phyloP scores from a whole-genome alignment of 1,140 invertebrate species.

The Battus philenor region DNA sequence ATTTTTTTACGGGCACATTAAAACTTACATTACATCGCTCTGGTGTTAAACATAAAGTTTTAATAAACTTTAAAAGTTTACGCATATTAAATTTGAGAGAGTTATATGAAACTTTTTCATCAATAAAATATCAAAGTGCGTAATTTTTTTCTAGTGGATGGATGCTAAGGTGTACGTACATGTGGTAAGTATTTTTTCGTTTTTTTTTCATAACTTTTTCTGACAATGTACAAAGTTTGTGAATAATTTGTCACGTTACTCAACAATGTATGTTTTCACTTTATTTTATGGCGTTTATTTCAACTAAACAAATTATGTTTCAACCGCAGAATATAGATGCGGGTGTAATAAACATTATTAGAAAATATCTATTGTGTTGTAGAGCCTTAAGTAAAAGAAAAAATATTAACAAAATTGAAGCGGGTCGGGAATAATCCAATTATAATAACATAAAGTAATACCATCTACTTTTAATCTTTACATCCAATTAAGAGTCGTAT shows the following conservation, averaged over 20 bases:
- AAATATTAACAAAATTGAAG: constrained; percentile 1
- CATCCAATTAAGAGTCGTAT: too few species aligned
- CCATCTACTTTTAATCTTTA: too few species aligned
- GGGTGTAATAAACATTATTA: constrained; percentile 14
- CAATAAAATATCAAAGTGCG: constrained; percentile 12
- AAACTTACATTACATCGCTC: too few species aligned
- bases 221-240: constrained; percentile 12
- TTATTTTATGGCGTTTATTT: constrained; percentile 5
- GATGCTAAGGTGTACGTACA: constrained; percentile 2
- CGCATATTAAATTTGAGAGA: constrained; percentile 14
- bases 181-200: constrained; percentile 14
- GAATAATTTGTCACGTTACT: constrained; percentile 5
- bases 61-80: constrained; percentile 17
- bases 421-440: not conserved
- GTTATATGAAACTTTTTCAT: constrained; percentile 1
- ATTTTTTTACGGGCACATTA: too few species aligned
- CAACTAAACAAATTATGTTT: constrained; percentile 12
- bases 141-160: not conserved
- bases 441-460: too few species aligned
- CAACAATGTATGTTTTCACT: constrained; percentile 13
- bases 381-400: not conserved
- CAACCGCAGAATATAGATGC: constrained; percentile 11
- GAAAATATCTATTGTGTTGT: constrained; percentile 11
- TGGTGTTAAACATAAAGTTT: constrained; percentile 14
- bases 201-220: not conserved